Evolutionary conservation across 1,140 invertebrate genomes (phyloP).

Genomic region (Chymomyza costata): DNA sequence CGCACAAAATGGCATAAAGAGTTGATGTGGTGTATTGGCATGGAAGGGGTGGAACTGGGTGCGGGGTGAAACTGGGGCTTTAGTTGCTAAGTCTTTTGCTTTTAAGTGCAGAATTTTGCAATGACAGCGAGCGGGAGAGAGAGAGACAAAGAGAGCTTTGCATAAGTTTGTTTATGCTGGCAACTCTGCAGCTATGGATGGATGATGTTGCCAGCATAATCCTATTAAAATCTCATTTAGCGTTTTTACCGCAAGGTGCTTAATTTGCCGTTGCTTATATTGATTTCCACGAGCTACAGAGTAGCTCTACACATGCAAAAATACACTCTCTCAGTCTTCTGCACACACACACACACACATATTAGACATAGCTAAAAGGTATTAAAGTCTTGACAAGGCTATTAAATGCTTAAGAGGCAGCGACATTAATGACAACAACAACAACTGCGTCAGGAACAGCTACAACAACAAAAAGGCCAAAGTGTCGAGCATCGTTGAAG

Average conservation of each 20-base stretch:
- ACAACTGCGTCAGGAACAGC: conserved; percentile 16
- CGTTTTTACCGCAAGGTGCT: conserved; percentile 51
- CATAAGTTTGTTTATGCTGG: conserved; percentile 53
- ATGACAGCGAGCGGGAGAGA: conserved; percentile 36
- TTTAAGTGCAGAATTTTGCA: conserved; percentile 47
- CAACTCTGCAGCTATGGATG: conserved; percentile 6
- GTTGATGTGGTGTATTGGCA: not conserved
- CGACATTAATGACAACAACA: conserved; percentile 72
- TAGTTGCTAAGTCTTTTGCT: conserved; percentile 2
- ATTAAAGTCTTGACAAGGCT: conserved; percentile 74
- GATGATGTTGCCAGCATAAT: conserved; percentile 63
- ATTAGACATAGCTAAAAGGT: conserved; percentile 65
- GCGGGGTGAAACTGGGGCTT: not conserved
- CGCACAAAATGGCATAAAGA: conserved; percentile 44
- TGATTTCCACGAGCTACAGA: conserved; percentile 45
- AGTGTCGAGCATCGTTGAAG: not conserved
- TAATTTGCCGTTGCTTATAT: conserved; percentile 69
- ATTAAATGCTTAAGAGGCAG: conserved; percentile 74
- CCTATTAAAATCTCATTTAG: conserved; percentile 69
- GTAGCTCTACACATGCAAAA: conserved; percentile 12
- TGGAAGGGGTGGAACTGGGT: conserved; percentile 11
- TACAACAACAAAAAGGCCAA: conserved; percentile 32
- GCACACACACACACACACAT: conserved; percentile 34
- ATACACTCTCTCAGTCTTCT: conserved; percentile 4
- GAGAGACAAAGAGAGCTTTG: conserved; percentile 30